phyloP scores from a whole-genome alignment of 2,888 invertebrate genomes.

The Asteroscopus sphinx region DNA sequence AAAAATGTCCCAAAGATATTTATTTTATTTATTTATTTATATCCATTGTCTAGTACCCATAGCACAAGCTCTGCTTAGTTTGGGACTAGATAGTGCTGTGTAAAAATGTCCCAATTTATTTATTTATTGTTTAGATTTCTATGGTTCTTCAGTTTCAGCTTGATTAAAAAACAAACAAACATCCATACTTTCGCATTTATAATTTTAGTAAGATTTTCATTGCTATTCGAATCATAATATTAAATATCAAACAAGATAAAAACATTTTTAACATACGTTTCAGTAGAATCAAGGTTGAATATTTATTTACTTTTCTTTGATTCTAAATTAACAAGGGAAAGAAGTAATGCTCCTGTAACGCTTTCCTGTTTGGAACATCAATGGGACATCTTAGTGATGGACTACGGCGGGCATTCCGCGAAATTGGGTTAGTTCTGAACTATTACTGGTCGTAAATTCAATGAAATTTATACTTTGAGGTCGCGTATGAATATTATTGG shows the following conservation, averaged over 20 bases:
- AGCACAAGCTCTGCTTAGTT: no score
- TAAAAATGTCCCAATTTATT: no score
- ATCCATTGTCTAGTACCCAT: no score
- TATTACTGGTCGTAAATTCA: constrained; percentile 6
- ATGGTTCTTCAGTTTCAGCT: no score
- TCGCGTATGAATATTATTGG: background rate
- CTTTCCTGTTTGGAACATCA: constrained; percentile 35
- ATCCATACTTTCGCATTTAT: no score
- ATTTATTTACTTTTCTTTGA: constrained; percentile 31
- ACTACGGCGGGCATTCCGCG: background rate
- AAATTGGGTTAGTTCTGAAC: constrained; percentile 1
- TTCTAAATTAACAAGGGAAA: constrained; percentile 14
- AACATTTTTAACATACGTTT: background rate
- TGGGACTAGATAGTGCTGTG: no score
- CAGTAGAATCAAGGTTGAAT: constrained; percentile 6
- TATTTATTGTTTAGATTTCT: no score
- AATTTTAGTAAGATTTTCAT: no score
- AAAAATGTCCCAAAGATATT: no score
- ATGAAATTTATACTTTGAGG: constrained; percentile 11
- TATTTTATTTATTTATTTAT: no score
- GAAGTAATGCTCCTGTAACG: background rate
- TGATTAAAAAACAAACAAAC: no score
- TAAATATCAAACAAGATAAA: constrained; percentile 15
- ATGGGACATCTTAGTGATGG: constrained; percentile 8
- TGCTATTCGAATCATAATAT: background rate